Percentiles rank a stretch among this genome's conserved stretches.
phyloP scores from a whole-genome alignment of 2,888 invertebrate species.

The Agrotis exclamationis region DNA sequence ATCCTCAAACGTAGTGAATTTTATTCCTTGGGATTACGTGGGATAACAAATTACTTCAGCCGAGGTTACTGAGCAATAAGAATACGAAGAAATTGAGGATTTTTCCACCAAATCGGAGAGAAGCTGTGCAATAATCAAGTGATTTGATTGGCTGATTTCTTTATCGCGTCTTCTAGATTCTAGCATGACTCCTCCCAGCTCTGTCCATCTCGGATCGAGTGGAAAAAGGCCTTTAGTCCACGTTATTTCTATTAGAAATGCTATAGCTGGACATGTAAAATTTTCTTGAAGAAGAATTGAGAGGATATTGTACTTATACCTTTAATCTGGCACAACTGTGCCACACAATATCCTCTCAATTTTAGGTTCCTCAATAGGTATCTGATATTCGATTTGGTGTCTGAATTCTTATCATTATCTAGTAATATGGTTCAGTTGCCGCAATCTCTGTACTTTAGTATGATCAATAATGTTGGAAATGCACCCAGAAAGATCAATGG shows the following conservation, averaged over 20 bases:
- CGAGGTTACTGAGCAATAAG: neutral
- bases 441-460: neutral
- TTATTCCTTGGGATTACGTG: neutral
- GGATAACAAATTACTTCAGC: neutral
- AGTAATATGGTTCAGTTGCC: neutral
- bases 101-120: neutral
- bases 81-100: neutral
- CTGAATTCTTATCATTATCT: constrained; percentile 4
- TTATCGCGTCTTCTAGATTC: neutral
- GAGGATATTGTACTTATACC: too few species aligned
- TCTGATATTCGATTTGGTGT: too few species aligned
- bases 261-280: neutral
- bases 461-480: neutral
- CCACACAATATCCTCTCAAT: too few species aligned
- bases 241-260: neutral
- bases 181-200: neutral
- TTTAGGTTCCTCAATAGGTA: too few species aligned
- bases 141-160: too few species aligned
- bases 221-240: too few species aligned
- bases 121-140: neutral
- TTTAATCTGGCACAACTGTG: too few species aligned
- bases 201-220: too few species aligned
- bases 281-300: too few species aligned
- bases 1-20: neutral
- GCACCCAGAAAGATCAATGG: too few species aligned